Percentiles rank a stretch among this genome's conserved stretches.
Evolutionary conservation across 1,140 invertebrate species (phyloP).

Genomic region (Daktulosphaira vitifoliae): DNA sequence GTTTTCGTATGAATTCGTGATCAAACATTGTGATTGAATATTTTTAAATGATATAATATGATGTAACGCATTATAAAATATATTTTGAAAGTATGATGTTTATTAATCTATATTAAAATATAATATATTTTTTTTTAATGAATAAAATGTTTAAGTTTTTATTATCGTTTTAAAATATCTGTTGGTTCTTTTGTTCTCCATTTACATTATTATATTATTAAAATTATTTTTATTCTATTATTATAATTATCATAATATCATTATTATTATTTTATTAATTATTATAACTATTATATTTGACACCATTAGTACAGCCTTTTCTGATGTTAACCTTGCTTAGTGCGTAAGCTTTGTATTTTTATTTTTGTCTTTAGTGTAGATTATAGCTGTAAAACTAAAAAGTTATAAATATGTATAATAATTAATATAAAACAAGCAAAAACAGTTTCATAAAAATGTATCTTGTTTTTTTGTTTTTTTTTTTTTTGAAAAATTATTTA

Average conservation of each 20-base stretch:
- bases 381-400: background rate
- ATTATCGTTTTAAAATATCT: conserved; percentile 29
- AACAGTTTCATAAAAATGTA: conserved; percentile 6
- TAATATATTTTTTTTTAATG: conserved; percentile 20
- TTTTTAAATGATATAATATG: conserved; percentile 27
- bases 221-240: conserved; percentile 30
- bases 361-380: conserved; percentile 24
- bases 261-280: conserved; percentile 28
- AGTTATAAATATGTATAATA: conserved; percentile 4
- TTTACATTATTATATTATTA: conserved; percentile 9
- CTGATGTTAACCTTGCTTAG: conserved; percentile 13
- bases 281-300: conserved; percentile 15
- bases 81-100: conserved; percentile 25
- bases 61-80: conserved; percentile 13
- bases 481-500: conserved; percentile 16
- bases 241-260: conserved; percentile 23
- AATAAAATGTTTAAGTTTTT: conserved; percentile 31
- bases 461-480: conserved; percentile 5
- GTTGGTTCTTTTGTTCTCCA: conserved; percentile 31
- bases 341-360: conserved; percentile 26
- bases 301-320: conserved; percentile 7
- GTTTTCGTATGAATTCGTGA: conserved; percentile 33
- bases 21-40: conserved; percentile 33
- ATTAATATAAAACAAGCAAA: conserved; percentile 1
- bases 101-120: conserved; percentile 25